phyloP scores from a whole-genome alignment of 2,797 vertebrate species.

The Corythornis leucogaster region DNA sequence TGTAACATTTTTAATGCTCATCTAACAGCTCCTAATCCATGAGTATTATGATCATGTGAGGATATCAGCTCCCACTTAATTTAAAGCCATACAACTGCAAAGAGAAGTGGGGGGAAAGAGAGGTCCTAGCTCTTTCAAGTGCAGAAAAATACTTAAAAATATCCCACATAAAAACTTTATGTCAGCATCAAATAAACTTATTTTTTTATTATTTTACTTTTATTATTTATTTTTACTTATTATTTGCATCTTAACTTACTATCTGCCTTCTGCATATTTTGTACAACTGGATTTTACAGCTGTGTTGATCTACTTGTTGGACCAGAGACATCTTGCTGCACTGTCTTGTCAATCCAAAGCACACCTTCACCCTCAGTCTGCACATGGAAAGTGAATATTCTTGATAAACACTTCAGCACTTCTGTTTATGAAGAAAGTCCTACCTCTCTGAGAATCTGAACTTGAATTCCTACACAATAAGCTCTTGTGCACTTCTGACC shows the following conservation, averaged over 20 bases:
- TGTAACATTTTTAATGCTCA: neutral
- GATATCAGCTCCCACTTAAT: neutral
- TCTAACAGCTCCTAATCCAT: neutral
- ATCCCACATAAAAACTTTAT: neutral
- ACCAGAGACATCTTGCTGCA: neutral
- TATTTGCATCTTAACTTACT: neutral
- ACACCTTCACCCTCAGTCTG: neutral
- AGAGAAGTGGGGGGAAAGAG: neutral
- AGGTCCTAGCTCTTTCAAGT: neutral
- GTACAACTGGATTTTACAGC: neutral
- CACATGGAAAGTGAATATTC: neutral
- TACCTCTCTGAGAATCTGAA: neutral
- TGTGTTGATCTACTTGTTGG: neutral
- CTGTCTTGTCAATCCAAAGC: neutral
- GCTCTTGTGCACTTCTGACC: neutral
- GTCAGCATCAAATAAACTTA: neutral
- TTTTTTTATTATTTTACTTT: no score
- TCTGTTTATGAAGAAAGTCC: neutral
- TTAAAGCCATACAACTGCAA: neutral
- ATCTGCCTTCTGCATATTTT: neutral
- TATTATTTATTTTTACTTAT: no score
- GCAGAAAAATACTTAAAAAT: neutral
- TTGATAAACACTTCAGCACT: neutral
- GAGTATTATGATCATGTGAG: fast-evolving
- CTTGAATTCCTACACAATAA: neutral